A percentile compares a stretch with the other conserved stretches of the same genome.
Evolutionary conservation across 2,888 invertebrate genomes (phyloP).

Genomic region (Altica lythri): DNA sequence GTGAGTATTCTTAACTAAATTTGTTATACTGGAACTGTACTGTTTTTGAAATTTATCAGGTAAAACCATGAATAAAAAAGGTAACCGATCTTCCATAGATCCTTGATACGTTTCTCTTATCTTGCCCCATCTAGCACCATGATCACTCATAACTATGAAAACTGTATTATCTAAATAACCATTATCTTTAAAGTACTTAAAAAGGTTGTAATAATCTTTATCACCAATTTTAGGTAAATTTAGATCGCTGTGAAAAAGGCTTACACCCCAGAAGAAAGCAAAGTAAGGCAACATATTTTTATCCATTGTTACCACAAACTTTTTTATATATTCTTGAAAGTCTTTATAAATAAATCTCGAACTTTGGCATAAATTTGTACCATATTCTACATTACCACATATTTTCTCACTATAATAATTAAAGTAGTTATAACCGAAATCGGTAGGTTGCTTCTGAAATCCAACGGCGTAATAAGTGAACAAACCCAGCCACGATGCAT

Average conservation of each 20-base stretch:
- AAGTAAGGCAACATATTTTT: conserved; percentile 64
- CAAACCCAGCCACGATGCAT: conserved; percentile 71
- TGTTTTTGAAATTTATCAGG: conserved; percentile 65
- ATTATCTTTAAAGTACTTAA: conserved; percentile 64
- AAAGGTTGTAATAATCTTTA: conserved; percentile 63
- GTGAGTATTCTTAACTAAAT: conserved; percentile 64
- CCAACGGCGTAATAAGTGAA: conserved; percentile 74
- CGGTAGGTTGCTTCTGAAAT: conserved; percentile 74
- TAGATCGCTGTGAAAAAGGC: conserved; percentile 73
- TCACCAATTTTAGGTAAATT: conserved; percentile 73
- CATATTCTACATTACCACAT: neutral
- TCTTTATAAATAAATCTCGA: conserved; percentile 10
- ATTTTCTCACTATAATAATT: neutral
- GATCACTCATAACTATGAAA: conserved; percentile 77
- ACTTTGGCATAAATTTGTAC: conserved; percentile 5
- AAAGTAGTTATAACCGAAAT: conserved; percentile 49
- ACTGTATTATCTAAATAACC: conserved; percentile 69
- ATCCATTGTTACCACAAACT: conserved; percentile 38
- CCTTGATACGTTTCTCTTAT: conserved; percentile 71
- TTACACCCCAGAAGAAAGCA: conserved; percentile 80
- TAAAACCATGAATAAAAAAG: conserved; percentile 71
- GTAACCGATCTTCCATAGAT: conserved; percentile 79
- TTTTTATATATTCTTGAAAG: conserved; percentile 5
- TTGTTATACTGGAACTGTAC: conserved; percentile 62
- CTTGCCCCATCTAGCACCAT: conserved; percentile 77